Conservation (phyloP, 2,888 invertebrate genomes). For the Myopa testacea region DNA sequence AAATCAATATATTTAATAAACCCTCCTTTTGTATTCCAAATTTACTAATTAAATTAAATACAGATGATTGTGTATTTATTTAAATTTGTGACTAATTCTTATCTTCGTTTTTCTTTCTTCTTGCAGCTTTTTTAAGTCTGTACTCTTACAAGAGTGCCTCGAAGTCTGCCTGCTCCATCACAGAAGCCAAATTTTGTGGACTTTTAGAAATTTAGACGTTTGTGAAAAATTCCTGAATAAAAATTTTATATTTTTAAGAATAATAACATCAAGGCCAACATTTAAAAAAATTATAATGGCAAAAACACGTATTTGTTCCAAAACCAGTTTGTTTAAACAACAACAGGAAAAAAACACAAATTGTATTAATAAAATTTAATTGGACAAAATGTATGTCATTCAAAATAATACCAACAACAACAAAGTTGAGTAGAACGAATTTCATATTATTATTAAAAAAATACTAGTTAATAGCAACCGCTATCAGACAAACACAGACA, state of each 20-base stretch:
- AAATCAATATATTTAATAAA: too few relatives aligned
- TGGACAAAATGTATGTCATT: not conserved
- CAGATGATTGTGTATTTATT: too few relatives aligned
- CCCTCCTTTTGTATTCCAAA: too few relatives aligned
- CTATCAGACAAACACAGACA: not conserved
- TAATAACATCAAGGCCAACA: too few relatives aligned
- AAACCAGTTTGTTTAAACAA: not conserved
- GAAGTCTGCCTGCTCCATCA: not conserved
- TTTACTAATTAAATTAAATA: too few relatives aligned
- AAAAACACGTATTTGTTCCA: conserved; percentile 13
- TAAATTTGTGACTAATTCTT: not conserved
- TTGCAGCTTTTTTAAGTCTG: not conserved
- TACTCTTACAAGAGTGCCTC: not conserved
- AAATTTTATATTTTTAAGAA: too few relatives aligned
- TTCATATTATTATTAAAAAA: not conserved
- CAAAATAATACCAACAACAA: not conserved
- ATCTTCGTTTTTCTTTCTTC: not conserved
- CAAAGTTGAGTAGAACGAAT: conserved; percentile 9
- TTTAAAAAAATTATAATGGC: too few relatives aligned
- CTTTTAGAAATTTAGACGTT: not conserved
- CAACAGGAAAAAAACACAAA: not conserved
- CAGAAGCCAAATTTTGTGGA: not conserved
- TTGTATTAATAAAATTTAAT: not conserved
- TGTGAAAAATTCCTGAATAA: too few relatives aligned
- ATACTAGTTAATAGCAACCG: too few relatives aligned